Evolutionary conservation across 2,113 vertebrate species (phyloP), one percentile per base, ranked within the genome.

Genomic region (Strigops habroptila): DNA sequence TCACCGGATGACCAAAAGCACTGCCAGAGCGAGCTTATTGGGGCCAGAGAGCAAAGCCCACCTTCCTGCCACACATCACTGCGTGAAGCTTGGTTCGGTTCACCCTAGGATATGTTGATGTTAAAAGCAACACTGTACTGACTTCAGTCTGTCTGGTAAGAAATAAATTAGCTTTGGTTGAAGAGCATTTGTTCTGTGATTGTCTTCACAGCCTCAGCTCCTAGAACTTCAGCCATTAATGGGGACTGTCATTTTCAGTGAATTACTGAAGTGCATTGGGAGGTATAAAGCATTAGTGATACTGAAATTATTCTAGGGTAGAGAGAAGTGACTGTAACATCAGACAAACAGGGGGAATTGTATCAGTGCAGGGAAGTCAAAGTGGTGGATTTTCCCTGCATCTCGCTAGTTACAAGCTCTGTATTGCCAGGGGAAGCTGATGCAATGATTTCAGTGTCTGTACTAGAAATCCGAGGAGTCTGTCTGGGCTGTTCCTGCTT

Each of bases 121-220:
- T 97, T 97, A 82, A 86, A 96, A 97, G 90, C 91, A 95, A 94
- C 85, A 91, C 70, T 97, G 92, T 96, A 95, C 94, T 96, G 96
- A 94, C 90, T 95, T 95, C 87, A 93, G 88, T 93, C 93, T 96
- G 91, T 96, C 96, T 96, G 33, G 62, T 95, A 92, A 88, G 69
- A 96, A 98, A 98, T 98, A 98, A 98, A 98, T 82, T 94, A 65
- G 30, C 77, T 97, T 97, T 93, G 96, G 97, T 97, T 98, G 98
- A 85, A 95, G 78, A 96, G 64, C 23, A 17, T 24, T 60, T 93
- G 77, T 82, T 64, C 31, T 59, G 77, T 1, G 1, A 3, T n/a
- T 63, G 53, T 59, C 41, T 88, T 75, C 27, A 2, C 9, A 33
- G 33, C 33, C 24, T 0, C 1, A 8, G 35, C 70, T 68, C 43